Evolutionary conservation across 2,797 vertebrate genomes (phyloP).

Genomic region (Anolis apletophallus): DNA sequence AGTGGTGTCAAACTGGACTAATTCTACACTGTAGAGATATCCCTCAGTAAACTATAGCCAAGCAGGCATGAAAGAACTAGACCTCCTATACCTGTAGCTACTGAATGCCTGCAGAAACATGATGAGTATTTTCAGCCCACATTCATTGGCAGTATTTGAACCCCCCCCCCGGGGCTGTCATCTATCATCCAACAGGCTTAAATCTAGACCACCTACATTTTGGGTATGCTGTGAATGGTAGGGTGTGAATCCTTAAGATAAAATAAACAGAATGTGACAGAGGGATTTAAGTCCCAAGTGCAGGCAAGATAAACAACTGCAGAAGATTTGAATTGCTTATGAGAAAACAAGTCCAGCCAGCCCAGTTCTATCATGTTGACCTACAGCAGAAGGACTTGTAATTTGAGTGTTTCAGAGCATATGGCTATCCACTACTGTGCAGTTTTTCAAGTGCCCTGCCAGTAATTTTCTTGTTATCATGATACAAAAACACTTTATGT

Average conservation of each 20-base stretch:
- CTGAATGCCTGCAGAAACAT: neutral
- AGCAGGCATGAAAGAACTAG: neutral
- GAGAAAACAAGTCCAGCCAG: neutral
- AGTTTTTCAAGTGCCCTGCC: neutral
- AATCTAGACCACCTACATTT: neutral
- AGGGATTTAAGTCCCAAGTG: conserved; percentile 3
- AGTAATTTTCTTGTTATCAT: neutral
- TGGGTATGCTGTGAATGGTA: neutral
- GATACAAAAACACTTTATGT: neutral
- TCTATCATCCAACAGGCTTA: neutral
- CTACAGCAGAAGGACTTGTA: neutral
- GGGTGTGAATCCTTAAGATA: neutral
- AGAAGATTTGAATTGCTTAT: neutral
- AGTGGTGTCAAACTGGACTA: too few species aligned
- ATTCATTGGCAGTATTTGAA: neutral
- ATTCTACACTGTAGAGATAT: too few species aligned
- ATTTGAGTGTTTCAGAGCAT: neutral
- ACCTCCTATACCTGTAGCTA: neutral
- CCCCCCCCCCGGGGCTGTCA: neutral
- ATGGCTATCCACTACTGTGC: neutral
- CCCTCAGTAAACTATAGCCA: neutral
- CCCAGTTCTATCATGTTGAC: neutral
- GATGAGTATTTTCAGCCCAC: neutral
- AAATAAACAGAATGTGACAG: neutral
- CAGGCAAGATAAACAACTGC: neutral